Evolutionary conservation across 2,888 invertebrate species (phyloP).

Genomic region (Rhagonycha fulva): DNA sequence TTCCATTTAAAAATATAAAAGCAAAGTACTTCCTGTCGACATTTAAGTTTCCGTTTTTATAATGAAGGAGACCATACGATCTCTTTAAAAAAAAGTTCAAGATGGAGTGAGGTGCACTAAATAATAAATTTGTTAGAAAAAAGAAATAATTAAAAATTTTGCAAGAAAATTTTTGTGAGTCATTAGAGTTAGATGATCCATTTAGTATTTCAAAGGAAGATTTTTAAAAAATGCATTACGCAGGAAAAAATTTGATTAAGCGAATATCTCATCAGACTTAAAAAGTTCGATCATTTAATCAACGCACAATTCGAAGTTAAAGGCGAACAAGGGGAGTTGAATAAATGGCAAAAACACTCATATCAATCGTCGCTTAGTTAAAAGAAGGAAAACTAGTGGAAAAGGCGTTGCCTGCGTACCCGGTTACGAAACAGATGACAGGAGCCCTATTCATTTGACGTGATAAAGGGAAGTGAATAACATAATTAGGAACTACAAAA

Average conservation of each 20-base stretch:
- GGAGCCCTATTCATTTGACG: slow-evolving; percentile 31
- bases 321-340: slow-evolving; percentile 14
- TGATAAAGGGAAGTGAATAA: slow-evolving; percentile 46
- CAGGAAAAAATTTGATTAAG: slow-evolving; percentile 25
- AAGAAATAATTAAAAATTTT: background rate
- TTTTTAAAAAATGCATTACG: slow-evolving; percentile 24
- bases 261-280: slow-evolving; percentile 17
- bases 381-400: slow-evolving; percentile 20
- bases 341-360: slow-evolving; percentile 23
- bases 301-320: slow-evolving; percentile 23
- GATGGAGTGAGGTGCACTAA: too few species aligned
- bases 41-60: too few species aligned
- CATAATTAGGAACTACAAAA: slow-evolving; percentile 52
- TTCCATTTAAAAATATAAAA: too few species aligned
- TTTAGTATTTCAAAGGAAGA: slow-evolving; percentile 9
- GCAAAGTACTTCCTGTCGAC: too few species aligned
- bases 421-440: slow-evolving; percentile 34
- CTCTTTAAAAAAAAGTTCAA: too few species aligned
- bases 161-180: background rate
- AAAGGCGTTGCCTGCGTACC: slow-evolving; percentile 18
- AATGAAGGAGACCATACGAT: too few species aligned
- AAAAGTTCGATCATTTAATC: slow-evolving; percentile 28
- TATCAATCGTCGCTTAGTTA: slow-evolving; percentile 29
- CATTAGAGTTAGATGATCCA: background rate
- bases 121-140: background rate